A percentile compares a stretch with the other conserved stretches of the same genome.
Evolutionary conservation across 2,113 vertebrate genomes (phyloP).

Genomic region (Tenrec ecaudatus): DNA sequence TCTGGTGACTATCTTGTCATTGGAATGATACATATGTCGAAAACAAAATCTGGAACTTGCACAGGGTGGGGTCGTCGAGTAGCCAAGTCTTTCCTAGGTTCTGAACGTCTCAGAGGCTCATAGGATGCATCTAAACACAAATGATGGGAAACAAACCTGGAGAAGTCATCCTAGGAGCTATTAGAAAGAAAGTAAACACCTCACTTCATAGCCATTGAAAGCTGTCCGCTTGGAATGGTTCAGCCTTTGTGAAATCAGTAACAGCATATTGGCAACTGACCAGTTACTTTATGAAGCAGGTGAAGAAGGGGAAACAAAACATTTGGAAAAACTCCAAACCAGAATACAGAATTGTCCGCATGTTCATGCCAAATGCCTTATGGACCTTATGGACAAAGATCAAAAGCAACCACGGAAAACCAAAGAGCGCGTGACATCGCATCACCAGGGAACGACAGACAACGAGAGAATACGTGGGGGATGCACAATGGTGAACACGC

Average conservation of each 20-base stretch:
- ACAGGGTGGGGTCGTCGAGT: neutral
- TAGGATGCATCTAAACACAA: neutral
- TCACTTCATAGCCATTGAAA: neutral
- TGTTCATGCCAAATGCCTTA: neutral
- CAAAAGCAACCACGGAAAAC: neutral
- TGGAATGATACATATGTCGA: neutral
- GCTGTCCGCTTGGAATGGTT: neutral
- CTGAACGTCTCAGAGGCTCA: neutral
- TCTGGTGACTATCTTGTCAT: slow-evolving; percentile 23
- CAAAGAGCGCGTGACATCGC: neutral
- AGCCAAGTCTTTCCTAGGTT: slow-evolving; percentile 16
- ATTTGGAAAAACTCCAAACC: neutral
- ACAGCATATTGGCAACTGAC: neutral
- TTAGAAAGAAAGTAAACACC: slow-evolving; percentile 49
- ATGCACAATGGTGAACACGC: neutral
- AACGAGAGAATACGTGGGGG: neutral
- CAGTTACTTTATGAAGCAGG: neutral
- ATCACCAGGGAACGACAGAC: neutral
- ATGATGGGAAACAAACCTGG: slow-evolving; percentile 14
- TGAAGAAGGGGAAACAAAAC: slow-evolving; percentile 2
- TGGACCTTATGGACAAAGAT: neutral
- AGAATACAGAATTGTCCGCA: neutral
- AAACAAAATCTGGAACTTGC: slow-evolving; percentile 24
- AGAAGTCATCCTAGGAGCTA: neutral
- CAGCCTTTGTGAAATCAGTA: slow-evolving; percentile 27